These are phyloP conservation scores for Dryobota labecula DNA, from an alignment of 2,888 invertebrate genomes.

Conservation along the genomic window DNA sequence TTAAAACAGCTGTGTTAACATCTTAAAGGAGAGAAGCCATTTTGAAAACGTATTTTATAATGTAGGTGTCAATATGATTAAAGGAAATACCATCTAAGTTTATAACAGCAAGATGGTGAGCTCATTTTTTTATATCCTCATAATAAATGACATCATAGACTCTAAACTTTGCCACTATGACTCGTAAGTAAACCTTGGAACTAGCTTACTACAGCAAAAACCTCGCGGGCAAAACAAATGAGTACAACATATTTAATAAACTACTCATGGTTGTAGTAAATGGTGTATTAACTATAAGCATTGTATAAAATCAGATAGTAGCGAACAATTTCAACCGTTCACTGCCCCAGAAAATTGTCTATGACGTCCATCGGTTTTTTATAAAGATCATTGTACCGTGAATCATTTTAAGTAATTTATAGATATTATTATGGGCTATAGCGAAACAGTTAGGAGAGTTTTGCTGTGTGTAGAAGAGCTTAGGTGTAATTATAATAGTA, in stretches of 20 bases:
- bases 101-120: background rate
- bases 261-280: constrained; percentile 21
- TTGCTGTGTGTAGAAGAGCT: background rate
- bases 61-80: background rate
- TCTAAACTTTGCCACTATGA: constrained; percentile 6
- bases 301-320: constrained; percentile 52
- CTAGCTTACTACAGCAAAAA: constrained; percentile 39
- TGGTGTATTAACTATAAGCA: constrained; percentile 12
- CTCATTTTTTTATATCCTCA: constrained; percentile 4
- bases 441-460: constrained; percentile 20
- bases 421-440: constrained; percentile 35
- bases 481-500: background rate
- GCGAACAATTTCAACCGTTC: constrained; percentile 77
- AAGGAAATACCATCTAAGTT: constrained; percentile 26
- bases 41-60: constrained; percentile 19
- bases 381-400: constrained; percentile 58
- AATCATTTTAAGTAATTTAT: constrained; percentile 59
- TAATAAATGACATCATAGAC: constrained; percentile 42
- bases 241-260: constrained; percentile 37
- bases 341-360: constrained; percentile 77
- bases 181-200: constrained; percentile 48
- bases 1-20: constrained; percentile 57
- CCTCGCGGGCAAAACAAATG: constrained; percentile 30
- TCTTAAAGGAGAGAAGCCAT: constrained; percentile 20
- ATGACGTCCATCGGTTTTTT: constrained; percentile 64